These are phyloP conservation scores for Laterallus jamaicensis DNA, from an alignment of 2,113 vertebrate genomes.

Conservation along the genomic window DNA sequence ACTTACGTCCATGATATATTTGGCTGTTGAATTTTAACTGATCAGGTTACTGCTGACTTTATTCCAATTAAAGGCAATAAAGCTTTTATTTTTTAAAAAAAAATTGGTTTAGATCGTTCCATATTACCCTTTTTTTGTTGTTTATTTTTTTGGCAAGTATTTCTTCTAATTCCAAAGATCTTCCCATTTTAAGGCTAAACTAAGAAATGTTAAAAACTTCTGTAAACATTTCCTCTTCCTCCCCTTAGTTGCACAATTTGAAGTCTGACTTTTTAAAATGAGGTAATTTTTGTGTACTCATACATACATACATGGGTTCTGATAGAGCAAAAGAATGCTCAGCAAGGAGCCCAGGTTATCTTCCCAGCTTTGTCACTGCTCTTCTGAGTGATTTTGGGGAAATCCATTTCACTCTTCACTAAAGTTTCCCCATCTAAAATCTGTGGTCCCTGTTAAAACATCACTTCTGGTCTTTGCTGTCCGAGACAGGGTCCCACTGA, in stretches of 20 bases:
- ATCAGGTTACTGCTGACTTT: not conserved
- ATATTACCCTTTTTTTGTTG: not conserved
- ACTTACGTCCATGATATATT: not conserved
- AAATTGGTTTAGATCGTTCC: not conserved
- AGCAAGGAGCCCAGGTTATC: not conserved
- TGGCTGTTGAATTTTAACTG: not conserved
- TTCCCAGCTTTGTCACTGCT: not conserved
- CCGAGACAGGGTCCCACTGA: not conserved
- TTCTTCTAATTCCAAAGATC: slow-evolving; percentile 59
- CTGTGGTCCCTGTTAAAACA: not conserved
- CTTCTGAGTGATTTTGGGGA: not conserved
- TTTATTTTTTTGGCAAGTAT: slow-evolving; percentile 52
- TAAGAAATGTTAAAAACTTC: slow-evolving; percentile 71
- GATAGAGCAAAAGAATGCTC: not conserved
- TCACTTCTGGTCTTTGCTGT: not conserved
- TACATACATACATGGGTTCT: not conserved
- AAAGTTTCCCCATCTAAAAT: not conserved
- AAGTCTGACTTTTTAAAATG: slow-evolving; percentile 78
- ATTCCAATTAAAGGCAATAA: slow-evolving; percentile 32
- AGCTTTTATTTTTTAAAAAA: not conserved
- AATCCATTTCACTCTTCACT: not conserved
- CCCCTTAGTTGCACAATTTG: slow-evolving; percentile 67
- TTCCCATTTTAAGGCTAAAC: slow-evolving; percentile 68
- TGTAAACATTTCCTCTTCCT: slow-evolving; percentile 76
- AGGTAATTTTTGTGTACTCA: slow-evolving; percentile 76